These are phyloP conservation scores for Trichoplusia ni DNA, from an alignment of 1,140 invertebrate species.

Conservation along the genomic window DNA sequence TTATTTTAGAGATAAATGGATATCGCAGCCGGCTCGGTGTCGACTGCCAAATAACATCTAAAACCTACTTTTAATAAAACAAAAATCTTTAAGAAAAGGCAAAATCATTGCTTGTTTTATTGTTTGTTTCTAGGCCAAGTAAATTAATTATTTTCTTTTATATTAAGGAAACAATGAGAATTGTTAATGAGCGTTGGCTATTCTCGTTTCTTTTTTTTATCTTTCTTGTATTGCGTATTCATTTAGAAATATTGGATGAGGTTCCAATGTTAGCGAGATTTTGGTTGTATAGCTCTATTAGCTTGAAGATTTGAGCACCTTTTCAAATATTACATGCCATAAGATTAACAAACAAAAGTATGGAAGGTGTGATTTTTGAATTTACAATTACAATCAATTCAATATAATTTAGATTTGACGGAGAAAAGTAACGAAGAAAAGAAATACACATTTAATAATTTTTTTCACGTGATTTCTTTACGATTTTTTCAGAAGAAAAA, in stretches of 20 bases:
- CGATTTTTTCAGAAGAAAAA: too few relatives aligned
- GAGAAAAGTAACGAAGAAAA: too few relatives aligned
- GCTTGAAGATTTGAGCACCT: too few relatives aligned
- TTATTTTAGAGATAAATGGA: too few relatives aligned
- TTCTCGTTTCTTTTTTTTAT: conserved; percentile 51
- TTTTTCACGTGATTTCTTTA: too few relatives aligned
- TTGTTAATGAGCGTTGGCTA: conserved; percentile 53
- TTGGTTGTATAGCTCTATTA: neutral
- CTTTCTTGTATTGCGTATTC: conserved; percentile 47
- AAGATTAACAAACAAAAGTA: too few relatives aligned
- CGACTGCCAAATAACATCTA: conserved; percentile 19
- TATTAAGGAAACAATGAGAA: conserved; percentile 52
- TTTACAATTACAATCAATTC: too few relatives aligned
- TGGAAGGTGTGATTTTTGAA: too few relatives aligned
- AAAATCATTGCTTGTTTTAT: conserved; percentile 17
- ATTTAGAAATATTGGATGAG: conserved; percentile 41
- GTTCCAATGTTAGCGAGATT: neutral
- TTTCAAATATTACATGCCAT: too few relatives aligned
- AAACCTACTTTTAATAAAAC: conserved; percentile 24
- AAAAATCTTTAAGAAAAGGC: conserved; percentile 21
- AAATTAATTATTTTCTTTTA: conserved; percentile 60
- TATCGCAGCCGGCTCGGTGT: too few relatives aligned
- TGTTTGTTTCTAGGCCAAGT: conserved; percentile 42
- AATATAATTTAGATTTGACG: too few relatives aligned
- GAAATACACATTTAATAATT: too few relatives aligned